Conservation (phyloP, 2,797 vertebrate species). For the Botia almorhae region DNA sequence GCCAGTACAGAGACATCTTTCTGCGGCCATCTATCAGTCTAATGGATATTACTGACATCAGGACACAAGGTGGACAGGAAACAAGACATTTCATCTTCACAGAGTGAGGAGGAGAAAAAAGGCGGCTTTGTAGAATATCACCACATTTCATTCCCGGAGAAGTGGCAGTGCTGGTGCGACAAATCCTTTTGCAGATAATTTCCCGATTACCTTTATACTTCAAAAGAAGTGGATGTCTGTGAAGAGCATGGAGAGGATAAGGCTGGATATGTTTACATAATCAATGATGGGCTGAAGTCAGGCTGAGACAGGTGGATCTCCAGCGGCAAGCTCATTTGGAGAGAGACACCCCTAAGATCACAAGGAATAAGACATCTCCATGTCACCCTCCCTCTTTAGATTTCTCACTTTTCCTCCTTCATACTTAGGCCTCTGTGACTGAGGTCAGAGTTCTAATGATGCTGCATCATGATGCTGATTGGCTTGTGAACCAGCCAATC, state of each 20-base stretch:
- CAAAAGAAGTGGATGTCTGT: conserved; percentile 48
- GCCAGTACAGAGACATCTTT: conserved; percentile 57
- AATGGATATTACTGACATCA: conserved; percentile 55
- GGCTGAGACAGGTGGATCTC: conserved; percentile 30
- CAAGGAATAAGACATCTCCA: conserved; percentile 47
- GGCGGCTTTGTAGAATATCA: conserved; percentile 38
- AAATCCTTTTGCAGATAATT: conserved; percentile 52
- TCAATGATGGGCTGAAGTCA: conserved; percentile 44
- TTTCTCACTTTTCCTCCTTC: background rate
- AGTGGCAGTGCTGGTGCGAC: conserved; percentile 18
- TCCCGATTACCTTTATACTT: conserved; percentile 54
- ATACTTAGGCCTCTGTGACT: conserved; percentile 7
- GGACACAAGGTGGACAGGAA: conserved; percentile 42
- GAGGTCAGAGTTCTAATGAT: conserved; percentile 49
- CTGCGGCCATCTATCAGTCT: conserved; percentile 54
- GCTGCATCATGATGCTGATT: too few relatives aligned
- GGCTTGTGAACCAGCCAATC: conserved; percentile 48
- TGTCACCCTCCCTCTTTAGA: background rate
- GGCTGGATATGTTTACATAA: conserved; percentile 53
- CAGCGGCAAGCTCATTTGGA: conserved; percentile 31
- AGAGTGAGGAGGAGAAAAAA: conserved; percentile 1
- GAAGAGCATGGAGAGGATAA: conserved; percentile 38
- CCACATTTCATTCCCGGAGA: conserved; percentile 31
- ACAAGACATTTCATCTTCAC: conserved; percentile 47
- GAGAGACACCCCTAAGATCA: conserved; percentile 45